Evolutionary conservation across 2,113 vertebrate species (phyloP).

Genomic region (Amblyopsis rosae): DNA sequence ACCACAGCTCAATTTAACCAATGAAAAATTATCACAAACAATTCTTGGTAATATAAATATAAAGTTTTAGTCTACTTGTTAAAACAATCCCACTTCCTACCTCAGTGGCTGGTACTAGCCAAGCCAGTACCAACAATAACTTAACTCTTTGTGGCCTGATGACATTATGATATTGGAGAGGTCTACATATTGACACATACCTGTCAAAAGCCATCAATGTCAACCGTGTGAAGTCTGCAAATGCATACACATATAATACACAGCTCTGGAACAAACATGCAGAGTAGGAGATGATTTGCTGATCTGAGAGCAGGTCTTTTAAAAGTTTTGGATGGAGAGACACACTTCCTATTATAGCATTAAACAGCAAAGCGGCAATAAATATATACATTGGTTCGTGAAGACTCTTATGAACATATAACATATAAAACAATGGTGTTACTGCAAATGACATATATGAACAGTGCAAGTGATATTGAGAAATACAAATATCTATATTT

Average conservation of each 20-base stretch:
- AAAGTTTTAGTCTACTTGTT: neutral
- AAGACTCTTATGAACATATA: too few species aligned
- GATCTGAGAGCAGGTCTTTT: too few species aligned
- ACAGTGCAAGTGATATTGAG: too few species aligned
- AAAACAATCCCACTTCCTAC: neutral
- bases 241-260: neutral
- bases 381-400: neutral
- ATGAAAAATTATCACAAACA: conserved; percentile 3
- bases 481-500: neutral
- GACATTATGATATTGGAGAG: too few species aligned
- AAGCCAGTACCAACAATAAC: neutral
- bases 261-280: neutral
- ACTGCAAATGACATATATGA: too few species aligned
- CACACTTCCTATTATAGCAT: neutral
- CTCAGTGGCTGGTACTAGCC: neutral
- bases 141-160: neutral
- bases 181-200: too few species aligned
- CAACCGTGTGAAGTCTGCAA: neutral
- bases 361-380: neutral
- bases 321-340: conserved; percentile 1
- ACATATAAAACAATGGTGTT: too few species aligned
- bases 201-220: too few species aligned
- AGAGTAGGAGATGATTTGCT: neutral
- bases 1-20: neutral
- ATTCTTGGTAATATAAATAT: neutral